phyloP scores from a whole-genome alignment of 2,888 invertebrate species.

The Drosophila pseudotakahashii region DNA sequence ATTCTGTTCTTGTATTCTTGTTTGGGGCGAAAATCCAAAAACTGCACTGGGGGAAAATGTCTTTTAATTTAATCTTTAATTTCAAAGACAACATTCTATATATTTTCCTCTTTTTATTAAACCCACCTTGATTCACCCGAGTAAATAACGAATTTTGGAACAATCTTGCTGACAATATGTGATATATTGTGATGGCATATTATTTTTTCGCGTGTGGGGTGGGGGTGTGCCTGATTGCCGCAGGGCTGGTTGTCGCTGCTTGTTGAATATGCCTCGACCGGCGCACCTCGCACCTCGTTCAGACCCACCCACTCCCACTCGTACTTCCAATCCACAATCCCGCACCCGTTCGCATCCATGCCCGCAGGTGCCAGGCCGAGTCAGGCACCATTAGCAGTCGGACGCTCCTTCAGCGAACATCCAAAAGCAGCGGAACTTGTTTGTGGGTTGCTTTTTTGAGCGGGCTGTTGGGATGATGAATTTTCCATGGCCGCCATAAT shows the following conservation, averaged over 20 bases:
- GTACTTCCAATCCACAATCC: no score
- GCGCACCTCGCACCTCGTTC: conserved; percentile 2
- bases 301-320: conserved; percentile 30
- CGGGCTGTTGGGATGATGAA: conserved; percentile 34
- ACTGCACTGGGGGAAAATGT: conserved; percentile 8
- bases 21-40: conserved; percentile 2
- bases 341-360: conserved; percentile 27
- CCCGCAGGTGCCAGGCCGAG: conserved; percentile 45
- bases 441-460: conserved; percentile 39
- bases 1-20: conserved; percentile 21
- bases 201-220: conserved; percentile 14
- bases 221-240: conserved; percentile 31
- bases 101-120: not conserved
- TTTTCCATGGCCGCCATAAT: conserved; percentile 34
- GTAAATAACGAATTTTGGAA: no score
- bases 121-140: not conserved
- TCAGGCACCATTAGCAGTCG: conserved; percentile 49
- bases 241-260: conserved; percentile 35
- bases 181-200: not conserved
- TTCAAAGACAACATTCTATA: no score
- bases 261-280: conserved; percentile 46
- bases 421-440: conserved; percentile 20
- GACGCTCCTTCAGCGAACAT: conserved; percentile 38
- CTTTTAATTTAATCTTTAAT: no score
- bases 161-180: not conserved